Percentiles rank a stretch among this genome's conserved stretches.
Evolutionary conservation across 2,888 invertebrate species (phyloP).

Genomic region (Carterocephalus palaemon): DNA sequence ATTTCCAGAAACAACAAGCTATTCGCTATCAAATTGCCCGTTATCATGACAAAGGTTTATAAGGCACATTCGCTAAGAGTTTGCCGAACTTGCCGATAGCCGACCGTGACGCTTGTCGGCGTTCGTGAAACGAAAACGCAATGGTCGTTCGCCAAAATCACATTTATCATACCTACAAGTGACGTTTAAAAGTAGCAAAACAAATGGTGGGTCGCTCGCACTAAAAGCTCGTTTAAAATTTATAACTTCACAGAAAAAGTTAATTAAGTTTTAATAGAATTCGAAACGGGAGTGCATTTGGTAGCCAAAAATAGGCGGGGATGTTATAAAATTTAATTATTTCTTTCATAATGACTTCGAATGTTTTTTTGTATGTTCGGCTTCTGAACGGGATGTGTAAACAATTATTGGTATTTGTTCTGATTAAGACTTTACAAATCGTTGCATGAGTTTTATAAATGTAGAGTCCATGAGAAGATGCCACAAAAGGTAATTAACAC

Average conservation of each 20-base stretch:
- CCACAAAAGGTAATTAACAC: no score
- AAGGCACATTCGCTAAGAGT: conserved; percentile 5
- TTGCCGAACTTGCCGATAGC: conserved; percentile 23
- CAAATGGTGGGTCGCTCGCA: conserved; percentile 69
- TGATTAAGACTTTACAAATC: conserved; percentile 9
- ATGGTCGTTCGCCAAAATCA: conserved; percentile 62
- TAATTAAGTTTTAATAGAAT: conserved; percentile 80
- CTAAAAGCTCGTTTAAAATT: conserved; percentile 66
- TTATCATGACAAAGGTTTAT: neutral
- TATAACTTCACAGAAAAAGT: conserved; percentile 69
- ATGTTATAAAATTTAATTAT: conserved; percentile 76
- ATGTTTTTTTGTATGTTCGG: conserved; percentile 50
- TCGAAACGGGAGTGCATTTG: conserved; percentile 73
- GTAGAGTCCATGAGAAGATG: no score
- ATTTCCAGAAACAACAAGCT: conserved; percentile 11
- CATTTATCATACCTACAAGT: conserved; percentile 75
- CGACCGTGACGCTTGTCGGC: conserved; percentile 59
- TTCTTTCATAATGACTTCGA: conserved; percentile 59
- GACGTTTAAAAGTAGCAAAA: conserved; percentile 77
- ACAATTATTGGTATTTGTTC: conserved; percentile 45
- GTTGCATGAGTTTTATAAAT: neutral
- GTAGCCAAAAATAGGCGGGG: conserved; percentile 79
- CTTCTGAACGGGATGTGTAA: conserved; percentile 60
- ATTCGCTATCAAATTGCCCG: conserved; percentile 10
- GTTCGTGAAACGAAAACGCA: conserved; percentile 57